Evolutionary conservation across 2,888 invertebrate species (phyloP).

Genomic region (Imbricaverruca yamaguchii): DNA sequence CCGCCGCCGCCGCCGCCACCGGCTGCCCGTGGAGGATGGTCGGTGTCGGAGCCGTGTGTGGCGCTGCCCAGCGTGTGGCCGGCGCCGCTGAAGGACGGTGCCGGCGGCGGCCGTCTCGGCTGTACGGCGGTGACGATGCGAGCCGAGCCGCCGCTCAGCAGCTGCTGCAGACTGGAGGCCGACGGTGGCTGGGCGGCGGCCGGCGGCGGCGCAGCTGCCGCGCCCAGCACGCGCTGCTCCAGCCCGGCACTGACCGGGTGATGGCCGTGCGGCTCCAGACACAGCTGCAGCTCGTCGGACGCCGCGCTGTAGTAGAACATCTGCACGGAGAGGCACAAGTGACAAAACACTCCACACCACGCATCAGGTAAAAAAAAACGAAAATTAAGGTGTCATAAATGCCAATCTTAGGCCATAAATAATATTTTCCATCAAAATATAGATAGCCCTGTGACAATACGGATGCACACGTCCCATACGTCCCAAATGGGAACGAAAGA

Average conservation of each 20-base stretch:
- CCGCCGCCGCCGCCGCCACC: neutral
- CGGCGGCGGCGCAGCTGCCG: neutral
- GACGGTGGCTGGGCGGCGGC: neutral
- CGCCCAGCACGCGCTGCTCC: constrained; percentile 8
- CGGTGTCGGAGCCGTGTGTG: neutral
- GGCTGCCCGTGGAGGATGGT: neutral
- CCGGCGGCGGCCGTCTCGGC: neutral
- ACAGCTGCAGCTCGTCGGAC: neutral
- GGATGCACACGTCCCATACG: too few relatives aligned
- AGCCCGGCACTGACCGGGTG: neutral
- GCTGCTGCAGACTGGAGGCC: neutral
- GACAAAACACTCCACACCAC: too few relatives aligned
- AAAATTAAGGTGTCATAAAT: too few relatives aligned
- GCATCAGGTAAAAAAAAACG: too few relatives aligned
- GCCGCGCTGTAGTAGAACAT: neutral
- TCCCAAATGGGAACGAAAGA: too few relatives aligned
- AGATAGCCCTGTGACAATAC: too few relatives aligned
- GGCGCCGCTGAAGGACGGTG: neutral
- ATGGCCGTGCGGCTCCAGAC: constrained; percentile 2
- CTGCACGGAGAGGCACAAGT: neutral
- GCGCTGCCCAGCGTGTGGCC: constrained; percentile 11
- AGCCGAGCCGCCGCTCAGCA: neutral
- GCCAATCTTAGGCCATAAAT: too few relatives aligned
- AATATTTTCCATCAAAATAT: too few relatives aligned
- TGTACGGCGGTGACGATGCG: neutral